These are phyloP conservation scores for Seriola aureovittata DNA, from an alignment of 2,113 vertebrate genomes.

Conservation along the genomic window DNA sequence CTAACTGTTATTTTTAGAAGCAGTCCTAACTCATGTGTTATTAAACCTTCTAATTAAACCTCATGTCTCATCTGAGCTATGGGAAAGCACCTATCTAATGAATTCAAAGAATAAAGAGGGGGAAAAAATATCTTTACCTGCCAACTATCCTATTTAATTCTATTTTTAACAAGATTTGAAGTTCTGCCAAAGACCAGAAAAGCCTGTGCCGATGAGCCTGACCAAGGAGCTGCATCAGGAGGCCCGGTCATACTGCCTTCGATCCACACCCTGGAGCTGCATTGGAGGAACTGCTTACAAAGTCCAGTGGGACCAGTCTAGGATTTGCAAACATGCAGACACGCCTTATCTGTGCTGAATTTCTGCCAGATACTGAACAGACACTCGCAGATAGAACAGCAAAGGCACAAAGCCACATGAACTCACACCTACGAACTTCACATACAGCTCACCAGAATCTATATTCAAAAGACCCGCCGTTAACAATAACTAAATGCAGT, in stretches of 20 bases:
- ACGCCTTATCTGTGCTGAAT: constrained; percentile 61
- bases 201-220: constrained; percentile 31
- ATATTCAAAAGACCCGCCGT: constrained; percentile 24
- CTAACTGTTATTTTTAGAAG: neutral
- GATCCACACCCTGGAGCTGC: constrained; percentile 68
- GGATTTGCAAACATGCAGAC: constrained; percentile 73
- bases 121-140: neutral
- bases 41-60: neutral
- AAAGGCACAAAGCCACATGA: constrained; percentile 22
- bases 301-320: constrained; percentile 58
- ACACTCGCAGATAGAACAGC: constrained; percentile 40
- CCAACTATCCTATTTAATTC: constrained; percentile 8
- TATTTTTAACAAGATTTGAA: constrained; percentile 26
- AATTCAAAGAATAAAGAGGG: neutral
- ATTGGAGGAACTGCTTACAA: constrained; percentile 59
- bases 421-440: constrained; percentile 26
- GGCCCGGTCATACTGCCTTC: constrained; percentile 30
- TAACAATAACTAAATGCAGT: constrained; percentile 33
- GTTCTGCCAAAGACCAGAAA: neutral
- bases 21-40: neutral
- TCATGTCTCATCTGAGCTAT: neutral
- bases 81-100: constrained; percentile 13
- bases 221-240: constrained; percentile 61
- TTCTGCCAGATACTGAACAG: constrained; percentile 60
- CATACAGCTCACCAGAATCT: constrained; percentile 12